Evolutionary conservation across 1,140 invertebrate genomes (phyloP), one percentile per base, ranked within the genome.

Genomic region (Drosophila nigromelanica): DNA sequence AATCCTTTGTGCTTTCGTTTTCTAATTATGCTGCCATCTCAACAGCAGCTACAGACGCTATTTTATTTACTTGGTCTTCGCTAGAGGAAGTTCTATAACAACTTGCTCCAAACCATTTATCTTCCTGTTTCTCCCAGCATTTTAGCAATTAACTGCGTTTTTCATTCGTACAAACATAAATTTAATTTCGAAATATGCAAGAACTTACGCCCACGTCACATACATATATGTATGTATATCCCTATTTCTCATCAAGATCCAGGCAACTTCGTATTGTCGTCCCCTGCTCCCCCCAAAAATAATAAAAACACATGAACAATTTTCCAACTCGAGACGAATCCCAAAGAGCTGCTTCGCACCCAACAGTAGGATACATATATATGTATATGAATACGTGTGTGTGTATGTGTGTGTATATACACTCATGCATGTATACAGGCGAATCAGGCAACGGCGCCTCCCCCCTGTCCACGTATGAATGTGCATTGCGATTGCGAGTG

Each of bases 401-500:
- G 12, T 24, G 24, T 11, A 43, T 40, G 55, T 76, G 30, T 47
- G 62, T 24, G 3, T 30, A 48, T 43, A 62, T 43, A 30, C 35
- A 55, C 12, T 43, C 45, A 59, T 45, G 48, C 8, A 54, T 45
- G n/a, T 56, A 62, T 45, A 50, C 35, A 68, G 75, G 80, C 80
- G 80, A 85, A 85, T 85, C 80, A 85, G 82, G 81, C 82, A 67
- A 12, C 80, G 61, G 78, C 73, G 61, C 59, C 76, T 43, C 15
- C 39, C 45, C 45, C 35, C 24, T n/a, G 15, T 63, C 47, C 82
- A 86, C 82, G 82, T 87, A 86, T 86, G 82, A 78, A 83, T 75
- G 82, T 86, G 82, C 78, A 87, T 70, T 86, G 74, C 75, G 63
- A 82, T 75, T 76, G 76, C 76, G 66, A 82, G 82, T 81, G 66